These are phyloP conservation scores for Hydrozoanthus gracilis DNA, from an alignment of 92 coral and sea anemone species.

Conservation along the genomic window DNA sequence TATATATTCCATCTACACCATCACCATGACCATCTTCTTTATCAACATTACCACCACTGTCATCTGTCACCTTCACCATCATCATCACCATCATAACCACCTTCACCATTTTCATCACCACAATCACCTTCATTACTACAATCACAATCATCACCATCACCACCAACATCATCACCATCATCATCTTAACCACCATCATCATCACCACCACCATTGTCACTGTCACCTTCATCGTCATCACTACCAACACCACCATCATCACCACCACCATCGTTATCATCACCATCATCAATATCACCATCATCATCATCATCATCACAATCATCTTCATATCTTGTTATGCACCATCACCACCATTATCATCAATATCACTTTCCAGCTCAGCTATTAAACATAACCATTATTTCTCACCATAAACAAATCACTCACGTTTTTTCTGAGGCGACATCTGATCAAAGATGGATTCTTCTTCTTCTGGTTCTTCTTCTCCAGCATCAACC, in stretches of 20 bases:
- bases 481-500: slow-evolving; percentile 73
- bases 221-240: neutral
- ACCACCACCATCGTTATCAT: too few species aligned
- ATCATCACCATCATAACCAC: neutral
- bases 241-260: neutral
- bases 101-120: neutral
- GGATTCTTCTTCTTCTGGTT: slow-evolving; percentile 78
- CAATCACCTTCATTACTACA: neutral
- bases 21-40: neutral
- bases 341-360: too few species aligned
- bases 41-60: neutral
- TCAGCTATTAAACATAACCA: too few species aligned
- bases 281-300: too few species aligned
- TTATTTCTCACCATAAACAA: neutral
- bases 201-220: too few species aligned
- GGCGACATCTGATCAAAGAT: slow-evolving; percentile 84
- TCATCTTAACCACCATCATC: neutral
- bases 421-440: slow-evolving; percentile 79
- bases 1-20: neutral
- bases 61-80: too few species aligned
- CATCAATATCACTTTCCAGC: too few species aligned
- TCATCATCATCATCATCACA: too few species aligned
- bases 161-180: neutral
- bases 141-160: neutral
- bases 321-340: too few species aligned